Base-by-base conservation (phyloP, 2,888 invertebrate species). In the Drosophila longiperda region DNA sequence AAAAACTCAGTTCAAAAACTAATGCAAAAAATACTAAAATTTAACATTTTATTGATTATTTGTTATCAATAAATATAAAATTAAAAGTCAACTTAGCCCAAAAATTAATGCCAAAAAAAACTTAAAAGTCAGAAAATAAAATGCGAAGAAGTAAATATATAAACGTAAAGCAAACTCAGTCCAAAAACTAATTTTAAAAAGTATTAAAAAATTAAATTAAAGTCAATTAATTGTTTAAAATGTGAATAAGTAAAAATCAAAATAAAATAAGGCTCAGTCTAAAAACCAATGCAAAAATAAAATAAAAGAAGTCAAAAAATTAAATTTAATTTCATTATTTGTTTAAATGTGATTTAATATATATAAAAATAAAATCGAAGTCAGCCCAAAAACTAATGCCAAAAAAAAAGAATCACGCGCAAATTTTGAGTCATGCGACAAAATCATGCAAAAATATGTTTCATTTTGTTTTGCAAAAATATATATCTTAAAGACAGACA, bases 401-500 rank as follows among this genome's bases (percentile, higher is more conserved):
- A 29, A 78, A 77, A 67, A 63, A 32, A 54, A 11, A 67, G 5
- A 61, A 77, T 58, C 20, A 73, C 42, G 57, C 53, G 54, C 52
- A 75, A 76, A 68, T 40, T 55, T 55, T 79, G 85, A 83, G 74
- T 84, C 87, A 84, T 72, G 63, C 66, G 67, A 57, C 70, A 73
- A 72, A 53, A 68, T 64, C 61, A 75, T 49, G 70, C 48, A 83
- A 65, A 78, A 15, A 45, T 66, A 76, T 50, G 61, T 76, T 60
- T 55, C 65, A 62, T 70, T 78, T 63, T 75, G 11, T 48, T 75
- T 83, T 81, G 72, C 82, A 69, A 78, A 53, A 71, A 67, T 68
- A 58, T 11, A 50, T 57, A 59, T 61, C 58, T 53, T 50, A 62
- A 58, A 67, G 64, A 67, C 54, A 62, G 29, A 57, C 53, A 40